Evolutionary conservation across 2,797 vertebrate genomes (phyloP), one percentile per base, ranked within the genome.

Genomic region (Heliangelus exortis): DNA sequence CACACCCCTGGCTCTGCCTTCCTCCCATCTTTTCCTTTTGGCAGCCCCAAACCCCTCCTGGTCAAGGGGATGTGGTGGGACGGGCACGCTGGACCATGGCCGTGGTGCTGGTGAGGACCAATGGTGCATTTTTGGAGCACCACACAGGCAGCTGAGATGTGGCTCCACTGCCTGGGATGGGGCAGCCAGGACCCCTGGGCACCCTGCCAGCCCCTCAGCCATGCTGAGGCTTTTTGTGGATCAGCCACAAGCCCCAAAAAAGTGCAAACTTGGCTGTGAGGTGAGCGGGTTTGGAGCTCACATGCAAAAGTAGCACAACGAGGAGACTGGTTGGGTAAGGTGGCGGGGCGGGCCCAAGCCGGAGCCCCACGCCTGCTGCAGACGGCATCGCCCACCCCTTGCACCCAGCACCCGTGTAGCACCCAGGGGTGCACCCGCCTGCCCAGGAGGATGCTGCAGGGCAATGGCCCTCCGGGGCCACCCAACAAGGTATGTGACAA

Each of bases 321-420:
- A 96, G 89, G 95, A 95, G 97, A 97, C 98, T 95, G 94, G 97
- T 98, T 97, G 92, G 97, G 95, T 96, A 93, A 97, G 96, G 74
- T 95, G 47, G 82, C 19, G 84, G 97, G 84, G 95, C 92, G 96
- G 94, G 79, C 87, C 68, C 65, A 14, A 0, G 5, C 51, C 9
- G 1, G 7, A 1, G 3, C 94, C 94, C 90, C 90, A 87, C 90
- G 63, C 95, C 93, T 59, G 18, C 61, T 9, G 11, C 93, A 86
- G 77, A 75, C 85, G 47, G 63, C 43, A 77, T 79, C 39, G 21
- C 95, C 92, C 94, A 96, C 95, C 95, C 79, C 7, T 29, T 25
- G 33, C 33, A 1, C 63, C 54, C 47, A 15, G 89, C 62, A 3
- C 84, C 92, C 84, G 41, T 1, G 47, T 29, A 84, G 95, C 90